These are phyloP conservation scores for Latrodectus geometricus DNA, from an alignment of 1,140 invertebrate species.

Conservation along the genomic window DNA sequence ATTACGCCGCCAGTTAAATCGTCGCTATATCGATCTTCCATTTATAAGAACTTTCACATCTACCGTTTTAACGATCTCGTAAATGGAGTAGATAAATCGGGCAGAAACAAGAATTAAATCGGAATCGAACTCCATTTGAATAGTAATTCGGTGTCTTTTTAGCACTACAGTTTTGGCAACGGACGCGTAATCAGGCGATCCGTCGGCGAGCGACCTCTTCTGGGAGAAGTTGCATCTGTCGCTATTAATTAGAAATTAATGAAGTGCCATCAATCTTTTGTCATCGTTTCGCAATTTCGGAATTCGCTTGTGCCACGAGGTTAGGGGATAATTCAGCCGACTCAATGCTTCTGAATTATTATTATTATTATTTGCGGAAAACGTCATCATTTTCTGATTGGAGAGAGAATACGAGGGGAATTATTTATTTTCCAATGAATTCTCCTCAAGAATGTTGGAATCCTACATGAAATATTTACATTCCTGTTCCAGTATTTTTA, in stretches of 20 bases:
- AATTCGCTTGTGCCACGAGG: not conserved
- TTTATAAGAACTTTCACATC: constrained; percentile 42
- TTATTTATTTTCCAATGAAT: not conserved
- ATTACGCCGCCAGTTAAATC: constrained; percentile 26
- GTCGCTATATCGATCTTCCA: constrained; percentile 52
- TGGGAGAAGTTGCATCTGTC: constrained; percentile 54
- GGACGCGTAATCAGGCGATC: not conserved
- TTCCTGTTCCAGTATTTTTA: too few species aligned
- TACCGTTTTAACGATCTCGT: constrained; percentile 45
- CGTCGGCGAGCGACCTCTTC: constrained; percentile 24
- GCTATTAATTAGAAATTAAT: constrained; percentile 59
- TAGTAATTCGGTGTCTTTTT: constrained; percentile 23
- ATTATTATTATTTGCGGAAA: not conserved
- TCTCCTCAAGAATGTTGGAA: not conserved
- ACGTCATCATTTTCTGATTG: not conserved
- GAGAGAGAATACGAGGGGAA: not conserved
- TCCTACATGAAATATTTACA: too few species aligned
- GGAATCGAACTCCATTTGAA: constrained; percentile 45
- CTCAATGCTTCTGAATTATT: not conserved
- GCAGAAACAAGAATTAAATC: constrained; percentile 47
- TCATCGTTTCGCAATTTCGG: constrained; percentile 25
- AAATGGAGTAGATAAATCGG: constrained; percentile 51
- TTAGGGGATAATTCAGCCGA: not conserved
- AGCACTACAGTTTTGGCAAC: constrained; percentile 33
- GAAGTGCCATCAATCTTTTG: constrained; percentile 56